Conservation (phyloP, 2,888 invertebrate species). For the Parelbella ahira region DNA sequence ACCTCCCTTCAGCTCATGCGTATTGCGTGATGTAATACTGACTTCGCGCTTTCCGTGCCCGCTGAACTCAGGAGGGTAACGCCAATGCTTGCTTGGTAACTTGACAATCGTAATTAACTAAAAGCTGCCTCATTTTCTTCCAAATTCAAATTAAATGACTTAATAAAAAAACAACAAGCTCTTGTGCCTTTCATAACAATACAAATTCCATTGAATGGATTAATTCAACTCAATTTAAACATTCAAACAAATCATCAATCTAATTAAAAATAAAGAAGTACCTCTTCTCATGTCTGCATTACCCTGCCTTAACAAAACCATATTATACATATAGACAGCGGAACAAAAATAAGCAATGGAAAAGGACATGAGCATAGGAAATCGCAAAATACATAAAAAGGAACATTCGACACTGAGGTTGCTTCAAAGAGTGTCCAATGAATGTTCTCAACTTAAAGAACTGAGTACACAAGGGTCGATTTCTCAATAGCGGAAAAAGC, state of each 20-base stretch:
- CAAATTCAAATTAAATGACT: conserved; percentile 73
- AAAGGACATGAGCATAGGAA: conserved; percentile 76
- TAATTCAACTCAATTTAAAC: conserved; percentile 77
- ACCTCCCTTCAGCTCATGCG: conserved; percentile 72
- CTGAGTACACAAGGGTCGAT: conserved; percentile 39
- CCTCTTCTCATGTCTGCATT: conserved; percentile 77
- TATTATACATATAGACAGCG: conserved; percentile 74
- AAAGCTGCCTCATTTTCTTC: conserved; percentile 71
- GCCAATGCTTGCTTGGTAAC: conserved; percentile 76
- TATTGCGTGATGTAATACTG: conserved; percentile 69
- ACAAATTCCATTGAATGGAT: conserved; percentile 77
- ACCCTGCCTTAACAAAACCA: conserved; percentile 79
- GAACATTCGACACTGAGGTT: conserved; percentile 58
- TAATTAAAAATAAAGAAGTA: conserved; percentile 71
- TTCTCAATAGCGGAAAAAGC: conserved; percentile 53
- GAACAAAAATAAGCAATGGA: conserved; percentile 69
- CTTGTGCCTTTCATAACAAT: conserved; percentile 75
- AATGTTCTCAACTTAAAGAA: conserved; percentile 35
- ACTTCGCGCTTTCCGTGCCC: conserved; percentile 35
- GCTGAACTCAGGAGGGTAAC: conserved; percentile 42
- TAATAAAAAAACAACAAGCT: conserved; percentile 75
- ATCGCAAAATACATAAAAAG: conserved; percentile 64
- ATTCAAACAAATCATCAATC: conserved; percentile 75
- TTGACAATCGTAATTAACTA: conserved; percentile 66
- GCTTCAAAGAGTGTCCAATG: conserved; percentile 42